Conservation (phyloP, 23 tunicate genomes). For the Ciona savignyi region DNA sequence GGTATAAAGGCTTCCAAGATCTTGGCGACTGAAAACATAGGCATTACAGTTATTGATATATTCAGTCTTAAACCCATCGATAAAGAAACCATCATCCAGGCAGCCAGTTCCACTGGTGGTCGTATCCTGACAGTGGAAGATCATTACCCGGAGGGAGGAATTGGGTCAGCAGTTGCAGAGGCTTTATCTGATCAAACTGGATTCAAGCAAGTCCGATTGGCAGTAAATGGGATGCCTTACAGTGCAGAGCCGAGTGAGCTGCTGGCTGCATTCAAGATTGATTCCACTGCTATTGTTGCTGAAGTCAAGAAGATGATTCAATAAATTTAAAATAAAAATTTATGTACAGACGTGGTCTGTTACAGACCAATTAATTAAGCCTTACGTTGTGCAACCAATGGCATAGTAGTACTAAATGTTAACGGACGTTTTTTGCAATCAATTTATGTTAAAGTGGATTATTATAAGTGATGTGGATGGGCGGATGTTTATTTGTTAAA, state of each 20-base stretch:
- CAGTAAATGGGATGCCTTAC: slow-evolving; percentile 83
- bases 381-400: no score
- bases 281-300: slow-evolving; percentile 71
- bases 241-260: slow-evolving; percentile 75
- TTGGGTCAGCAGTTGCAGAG: slow-evolving; percentile 92
- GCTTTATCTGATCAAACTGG: slow-evolving; percentile 70
- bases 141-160: slow-evolving; percentile 92
- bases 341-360: no score
- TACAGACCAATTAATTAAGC: no score
- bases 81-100: slow-evolving; percentile 27
- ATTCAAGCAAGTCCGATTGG: slow-evolving; percentile 22
- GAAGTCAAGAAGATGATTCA: slow-evolving; percentile 64
- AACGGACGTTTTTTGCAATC: no score
- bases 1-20: slow-evolving; percentile 67
- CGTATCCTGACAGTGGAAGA: slow-evolving; percentile 90
- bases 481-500: no score
- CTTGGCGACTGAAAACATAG: slow-evolving; percentile 46
- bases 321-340: no score
- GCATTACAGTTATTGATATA: slow-evolving; percentile 76
- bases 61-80: slow-evolving; percentile 93
- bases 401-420: no score
- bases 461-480: no score
- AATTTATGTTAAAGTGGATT: no score
- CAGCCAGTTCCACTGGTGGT: slow-evolving; percentile 78
- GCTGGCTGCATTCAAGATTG: slow-evolving; percentile 71